Evolutionary conservation across 2,888 invertebrate species (phyloP), one percentile per base, ranked within the genome.

Genomic region (Zootermopsis nevadensis): DNA sequence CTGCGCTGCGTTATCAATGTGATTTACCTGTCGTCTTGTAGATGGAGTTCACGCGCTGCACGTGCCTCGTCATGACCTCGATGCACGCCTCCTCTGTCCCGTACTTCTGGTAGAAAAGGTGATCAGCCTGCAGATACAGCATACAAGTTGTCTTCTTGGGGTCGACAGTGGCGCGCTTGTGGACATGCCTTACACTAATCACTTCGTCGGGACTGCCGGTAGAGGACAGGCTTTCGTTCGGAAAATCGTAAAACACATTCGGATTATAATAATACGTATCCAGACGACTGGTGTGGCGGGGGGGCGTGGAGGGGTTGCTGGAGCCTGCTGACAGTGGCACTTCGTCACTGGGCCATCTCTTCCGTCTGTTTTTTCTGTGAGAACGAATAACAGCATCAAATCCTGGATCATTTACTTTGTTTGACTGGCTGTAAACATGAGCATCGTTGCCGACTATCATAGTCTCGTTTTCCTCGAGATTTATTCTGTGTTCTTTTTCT

Each of bases 91-190:
- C 98, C 87, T 97, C 97, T 4, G 96, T 95, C 83, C 97, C 97
- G 90, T 98, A 97, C 90, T 97, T 95, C 88, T 97, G 95, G 90
- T 96, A 99, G 90, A 99, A 97, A 90, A 98, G 95, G 90, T 99
- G 98, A 90, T 97, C 97, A 6, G 99, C 98, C 90, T 99, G 98
- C 87, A 99, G 92, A 89, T 98, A 98, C 83, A 99, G 92, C 93
- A 98, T 96, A 88, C 99, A 99, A 0, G 98, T 98, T 66, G 96
- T 97, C 89, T 98, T 98, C 87, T 94, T 93, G 38, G 96, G 96
- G 89, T 96, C 96, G 72, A 95, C 93, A 1, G 94, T 94, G 12
- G 94, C 94, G 85, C 94, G 90, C 86, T 87, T 91, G 88, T 86
- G 90, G 48, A 42, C 88, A 93, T 94, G 83, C 8, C 81, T 76